A percentile compares a stretch with the other conserved stretches of the same genome.
Conservation (phyloP, 30 jellyfish, hydroid and myxozoan species). For the Hydractinia echinata region DNA sequence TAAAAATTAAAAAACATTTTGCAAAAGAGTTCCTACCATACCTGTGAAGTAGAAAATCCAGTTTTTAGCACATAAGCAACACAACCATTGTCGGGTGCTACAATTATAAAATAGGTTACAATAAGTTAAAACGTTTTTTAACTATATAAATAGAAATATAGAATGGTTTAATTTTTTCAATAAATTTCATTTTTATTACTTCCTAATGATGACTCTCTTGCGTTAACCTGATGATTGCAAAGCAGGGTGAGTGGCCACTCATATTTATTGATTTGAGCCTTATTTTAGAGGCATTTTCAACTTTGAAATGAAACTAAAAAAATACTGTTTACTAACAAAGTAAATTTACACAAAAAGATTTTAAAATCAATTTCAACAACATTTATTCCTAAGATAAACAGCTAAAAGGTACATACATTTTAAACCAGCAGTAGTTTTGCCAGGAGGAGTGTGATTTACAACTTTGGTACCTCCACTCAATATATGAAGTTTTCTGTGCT, state of each 20-base stretch:
- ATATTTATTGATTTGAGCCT: no score
- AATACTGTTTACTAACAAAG: background rate
- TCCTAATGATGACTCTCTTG: no score
- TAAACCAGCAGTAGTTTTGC: conserved; percentile 75
- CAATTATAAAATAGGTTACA: no score
- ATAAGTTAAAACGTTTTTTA: no score
- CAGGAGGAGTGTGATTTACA: conserved; percentile 95
- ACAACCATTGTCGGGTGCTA: conserved; percentile 99
- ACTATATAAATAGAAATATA: no score
- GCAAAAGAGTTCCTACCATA: background rate
- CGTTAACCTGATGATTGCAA: no score
- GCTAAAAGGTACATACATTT: conserved; percentile 47
- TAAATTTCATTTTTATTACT: no score
- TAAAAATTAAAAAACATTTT: background rate
- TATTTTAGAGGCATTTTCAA: background rate
- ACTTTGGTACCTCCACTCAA: conserved; percentile 90
- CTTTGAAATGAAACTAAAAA: background rate
- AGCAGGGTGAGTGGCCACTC: no score
- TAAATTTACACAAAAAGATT: background rate
- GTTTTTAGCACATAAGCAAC: conserved; percentile 85
- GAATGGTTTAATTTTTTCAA: no score
- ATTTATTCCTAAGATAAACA: background rate
- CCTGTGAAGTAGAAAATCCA: conserved; percentile 95
- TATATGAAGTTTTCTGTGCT: conserved; percentile 67
- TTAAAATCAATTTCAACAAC: background rate